Percentiles rank a stretch among this genome's conserved stretches.
These are phyloP conservation scores for Meliscaeva auricollis DNA, from an alignment of 2,888 invertebrate species.

Conservation along the genomic window DNA sequence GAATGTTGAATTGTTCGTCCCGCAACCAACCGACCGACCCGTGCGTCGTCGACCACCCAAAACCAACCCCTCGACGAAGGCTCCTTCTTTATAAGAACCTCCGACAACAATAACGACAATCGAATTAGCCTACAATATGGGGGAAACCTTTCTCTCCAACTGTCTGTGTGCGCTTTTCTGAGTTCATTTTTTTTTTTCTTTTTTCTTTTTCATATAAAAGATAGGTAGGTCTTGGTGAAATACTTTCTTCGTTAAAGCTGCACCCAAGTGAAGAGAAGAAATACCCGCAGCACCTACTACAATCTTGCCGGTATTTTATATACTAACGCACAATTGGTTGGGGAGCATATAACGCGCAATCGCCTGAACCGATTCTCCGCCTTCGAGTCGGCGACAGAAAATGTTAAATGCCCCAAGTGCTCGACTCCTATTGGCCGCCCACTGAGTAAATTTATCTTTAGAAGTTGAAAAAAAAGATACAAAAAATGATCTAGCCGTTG, in stretches of 20 bases:
- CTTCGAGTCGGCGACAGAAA: slow-evolving; percentile 43
- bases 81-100: slow-evolving; percentile 12
- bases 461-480: slow-evolving; percentile 46
- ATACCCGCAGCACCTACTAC: slow-evolving; percentile 59
- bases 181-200: slow-evolving; percentile 23
- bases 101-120: slow-evolving; percentile 34
- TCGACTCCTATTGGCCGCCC: slow-evolving; percentile 68
- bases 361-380: slow-evolving; percentile 68
- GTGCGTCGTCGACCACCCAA: slow-evolving; percentile 10
- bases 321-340: slow-evolving; percentile 65
- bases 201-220: background rate
- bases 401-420: slow-evolving; percentile 45
- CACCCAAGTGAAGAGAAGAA: slow-evolving; percentile 32
- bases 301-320: slow-evolving; percentile 7
- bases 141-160: slow-evolving; percentile 2
- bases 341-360: slow-evolving; percentile 73
- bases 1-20: background rate
- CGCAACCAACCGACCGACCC: too few relatives aligned
- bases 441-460: slow-evolving; percentile 57
- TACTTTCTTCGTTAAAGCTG: slow-evolving; percentile 52
- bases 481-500: slow-evolving; percentile 48
- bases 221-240: slow-evolving; percentile 20
- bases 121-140: slow-evolving; percentile 29
- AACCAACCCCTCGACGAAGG: background rate
- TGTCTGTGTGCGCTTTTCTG: slow-evolving; percentile 38